Conservation (phyloP, 35 echinoderm and acorn worm genomes). For the Patiria miniata region DNA sequence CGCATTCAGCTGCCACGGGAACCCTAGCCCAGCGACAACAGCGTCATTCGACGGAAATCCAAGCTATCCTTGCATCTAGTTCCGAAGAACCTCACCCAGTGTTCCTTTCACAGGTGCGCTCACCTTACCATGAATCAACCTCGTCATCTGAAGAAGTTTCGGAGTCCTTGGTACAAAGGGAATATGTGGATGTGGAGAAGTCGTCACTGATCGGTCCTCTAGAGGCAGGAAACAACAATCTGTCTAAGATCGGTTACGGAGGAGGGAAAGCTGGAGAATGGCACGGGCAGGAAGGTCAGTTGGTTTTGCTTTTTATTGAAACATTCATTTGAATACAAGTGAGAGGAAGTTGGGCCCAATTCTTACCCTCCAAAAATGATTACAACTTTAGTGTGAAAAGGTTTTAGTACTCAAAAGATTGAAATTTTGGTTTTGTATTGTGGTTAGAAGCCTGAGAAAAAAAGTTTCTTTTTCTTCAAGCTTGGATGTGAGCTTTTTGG, state of each 20-base stretch:
- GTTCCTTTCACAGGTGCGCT: not conserved
- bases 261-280: not conserved
- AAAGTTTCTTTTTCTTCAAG: no score
- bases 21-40: not conserved
- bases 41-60: not conserved
- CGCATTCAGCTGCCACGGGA: not conserved
- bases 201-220: not conserved
- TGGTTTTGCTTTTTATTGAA: no score
- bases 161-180: not conserved
- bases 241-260: not conserved
- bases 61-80: not conserved
- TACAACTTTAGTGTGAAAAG: no score
- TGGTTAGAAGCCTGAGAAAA: no score
- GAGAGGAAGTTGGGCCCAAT: no score
- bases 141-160: not conserved
- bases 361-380: no score
- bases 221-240: slow-evolving; percentile 4
- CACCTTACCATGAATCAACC: not conserved
- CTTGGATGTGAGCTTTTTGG: no score
- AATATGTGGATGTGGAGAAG: not conserved
- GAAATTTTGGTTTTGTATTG: no score
- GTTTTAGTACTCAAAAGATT: no score
- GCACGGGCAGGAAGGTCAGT: slow-evolving; percentile 13
- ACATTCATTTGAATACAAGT: no score
- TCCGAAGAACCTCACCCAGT: not conserved